Base-by-base conservation (phyloP, 2,797 vertebrate genomes). In the Bradypodion ventrale region DNA sequence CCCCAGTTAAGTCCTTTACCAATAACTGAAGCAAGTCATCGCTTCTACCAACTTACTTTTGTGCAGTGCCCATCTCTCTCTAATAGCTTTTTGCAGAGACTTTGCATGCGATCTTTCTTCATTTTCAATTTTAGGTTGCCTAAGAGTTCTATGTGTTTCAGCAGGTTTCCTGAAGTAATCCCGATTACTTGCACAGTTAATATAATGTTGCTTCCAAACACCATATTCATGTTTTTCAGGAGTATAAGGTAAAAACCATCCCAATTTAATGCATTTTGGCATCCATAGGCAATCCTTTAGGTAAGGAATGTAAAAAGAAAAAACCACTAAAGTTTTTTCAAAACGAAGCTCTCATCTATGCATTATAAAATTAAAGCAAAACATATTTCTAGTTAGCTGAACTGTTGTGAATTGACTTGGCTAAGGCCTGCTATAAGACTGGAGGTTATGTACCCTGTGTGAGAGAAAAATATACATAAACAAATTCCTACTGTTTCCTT, bases 221-320 rank as follows among this genome's bases (percentile, higher is more conserved):
- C 97, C 94, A 0, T 93, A 96, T 81, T 97, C 95, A 2, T 94
- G 95, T 37, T 95, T 95, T 9, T 75, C 85, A 1, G 96, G 95
- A 0, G 83, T 85, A 73, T 96, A 97, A 8, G 96, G 96, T 73
- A 98, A 96, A 91, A 97, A 98, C 97, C 96, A 97, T 66, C 97
- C 97, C 62, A 93, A 92, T 3, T 87, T 92, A 40, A 96, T 75
- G 84, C 96, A 97, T 66, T 97, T 97, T 25, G 89, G 91, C 49
- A 91, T 94, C 97, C 96, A 97, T 21, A 97, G 93, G 85, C 96
- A 97, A 73, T 97, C 98, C 96, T 97, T 88, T 69, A 83, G 72
- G 70, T 78, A 85, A 72, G 40, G 13, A 0, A 13, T 87, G 65
- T 27, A 69, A 56, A 85, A 80, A 59, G 84, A 23, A 12, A 49